Conservation (phyloP, 2,113 vertebrate species). For the Scortum barcoo region DNA sequence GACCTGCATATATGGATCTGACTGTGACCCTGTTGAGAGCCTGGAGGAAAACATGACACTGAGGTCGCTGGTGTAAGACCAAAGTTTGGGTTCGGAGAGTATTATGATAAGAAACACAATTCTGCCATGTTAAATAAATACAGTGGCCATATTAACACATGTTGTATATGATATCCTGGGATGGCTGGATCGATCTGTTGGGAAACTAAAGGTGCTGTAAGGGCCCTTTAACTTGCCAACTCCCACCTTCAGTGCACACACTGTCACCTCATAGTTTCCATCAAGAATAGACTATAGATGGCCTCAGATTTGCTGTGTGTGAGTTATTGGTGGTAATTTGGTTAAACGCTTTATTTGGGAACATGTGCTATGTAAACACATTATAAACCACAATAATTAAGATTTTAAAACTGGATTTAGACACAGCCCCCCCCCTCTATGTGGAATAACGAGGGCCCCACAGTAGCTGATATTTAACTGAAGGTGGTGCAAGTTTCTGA, state of each 20-base stretch:
- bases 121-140: neutral
- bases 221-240: neutral
- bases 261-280: neutral
- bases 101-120: no score
- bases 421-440: neutral
- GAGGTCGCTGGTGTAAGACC: no score
- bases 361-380: neutral
- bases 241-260: neutral
- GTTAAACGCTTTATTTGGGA: neutral
- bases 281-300: neutral
- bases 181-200: neutral
- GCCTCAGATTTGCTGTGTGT: neutral
- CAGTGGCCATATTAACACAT: neutral
- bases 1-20: slow-evolving; percentile 31
- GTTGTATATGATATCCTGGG: neutral
- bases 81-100: no score
- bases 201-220: no score
- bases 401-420: neutral
- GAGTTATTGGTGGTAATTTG: neutral
- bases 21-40: no score
- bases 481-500: slow-evolving; percentile 12
- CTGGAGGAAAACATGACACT: no score
- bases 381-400: neutral
- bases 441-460: slow-evolving; percentile 12
- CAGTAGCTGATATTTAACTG: neutral